Evolutionary conservation across 2,797 vertebrate genomes (phyloP).

Genomic region (Schizothorax lantsangensis): DNA sequence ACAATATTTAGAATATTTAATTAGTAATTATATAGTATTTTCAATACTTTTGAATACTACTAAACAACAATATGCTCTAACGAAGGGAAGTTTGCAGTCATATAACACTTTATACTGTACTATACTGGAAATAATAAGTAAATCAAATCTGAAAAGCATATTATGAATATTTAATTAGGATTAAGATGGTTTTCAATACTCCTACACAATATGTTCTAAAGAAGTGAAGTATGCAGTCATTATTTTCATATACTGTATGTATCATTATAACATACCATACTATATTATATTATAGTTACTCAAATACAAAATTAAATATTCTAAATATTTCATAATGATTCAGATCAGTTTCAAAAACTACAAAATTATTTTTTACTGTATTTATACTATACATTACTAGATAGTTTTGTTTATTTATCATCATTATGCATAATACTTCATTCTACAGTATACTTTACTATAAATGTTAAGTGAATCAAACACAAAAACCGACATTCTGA

Average conservation of each 20-base stretch:
- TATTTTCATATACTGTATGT: background rate
- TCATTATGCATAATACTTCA: background rate
- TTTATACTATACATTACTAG: background rate
- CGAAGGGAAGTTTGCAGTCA: background rate
- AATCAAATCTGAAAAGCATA: background rate
- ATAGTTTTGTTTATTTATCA: background rate
- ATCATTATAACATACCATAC: background rate
- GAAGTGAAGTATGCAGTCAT: background rate
- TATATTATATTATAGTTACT: background rate
- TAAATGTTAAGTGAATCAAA: background rate
- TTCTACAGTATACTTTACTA: background rate
- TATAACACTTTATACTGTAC: background rate
- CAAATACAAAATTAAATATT: background rate
- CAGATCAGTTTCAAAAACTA: background rate
- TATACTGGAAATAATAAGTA: background rate
- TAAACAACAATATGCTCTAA: background rate
- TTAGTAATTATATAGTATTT: background rate
- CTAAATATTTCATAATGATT: background rate
- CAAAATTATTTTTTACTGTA: background rate
- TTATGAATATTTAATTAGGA: background rate
- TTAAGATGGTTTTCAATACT: background rate
- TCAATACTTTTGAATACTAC: background rate
- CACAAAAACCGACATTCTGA: background rate
- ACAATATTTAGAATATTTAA: background rate
- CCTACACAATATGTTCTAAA: background rate